These are phyloP conservation scores for Dioctria linearis DNA, from an alignment of 2,888 invertebrate species.

Conservation along the genomic window DNA sequence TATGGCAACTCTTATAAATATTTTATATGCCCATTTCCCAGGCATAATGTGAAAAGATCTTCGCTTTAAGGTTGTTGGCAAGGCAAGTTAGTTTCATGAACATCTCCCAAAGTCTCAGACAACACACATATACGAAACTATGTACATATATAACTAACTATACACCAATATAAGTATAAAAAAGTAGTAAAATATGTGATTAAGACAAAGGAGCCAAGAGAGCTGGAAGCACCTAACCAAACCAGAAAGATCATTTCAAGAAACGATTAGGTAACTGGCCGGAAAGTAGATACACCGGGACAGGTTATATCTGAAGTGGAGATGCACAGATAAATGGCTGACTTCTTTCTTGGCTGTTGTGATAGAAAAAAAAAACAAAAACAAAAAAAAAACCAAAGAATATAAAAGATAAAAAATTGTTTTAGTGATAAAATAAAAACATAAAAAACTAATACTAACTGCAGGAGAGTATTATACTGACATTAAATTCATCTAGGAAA, in stretches of 20 bases:
- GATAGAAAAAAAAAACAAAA: neutral
- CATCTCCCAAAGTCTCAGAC: neutral
- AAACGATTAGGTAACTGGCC: constrained; percentile 41
- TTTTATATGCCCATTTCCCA: neutral
- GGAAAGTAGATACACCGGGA: constrained; percentile 32
- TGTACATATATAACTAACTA: too few relatives aligned
- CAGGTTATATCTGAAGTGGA: neutral
- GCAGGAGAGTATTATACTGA: neutral
- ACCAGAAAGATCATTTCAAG: constrained; percentile 6
- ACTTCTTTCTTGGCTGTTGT: neutral
- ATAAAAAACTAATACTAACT: neutral
- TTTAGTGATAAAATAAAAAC: neutral
- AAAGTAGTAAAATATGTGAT: too few relatives aligned
- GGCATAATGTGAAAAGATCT: neutral
- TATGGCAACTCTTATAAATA: neutral
- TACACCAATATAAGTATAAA: too few relatives aligned
- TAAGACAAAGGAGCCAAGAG: constrained; percentile 35
- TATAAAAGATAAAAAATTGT: neutral
- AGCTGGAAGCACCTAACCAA: neutral
- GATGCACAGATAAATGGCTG: neutral
- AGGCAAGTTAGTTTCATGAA: neutral
- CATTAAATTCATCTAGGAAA: neutral
- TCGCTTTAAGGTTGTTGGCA: constrained; percentile 2
- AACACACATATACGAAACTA: too few relatives aligned
- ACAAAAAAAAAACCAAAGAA: neutral